Conservation (phyloP, 2,888 invertebrate species). For the Poecilobothrus nobilitatus region DNA sequence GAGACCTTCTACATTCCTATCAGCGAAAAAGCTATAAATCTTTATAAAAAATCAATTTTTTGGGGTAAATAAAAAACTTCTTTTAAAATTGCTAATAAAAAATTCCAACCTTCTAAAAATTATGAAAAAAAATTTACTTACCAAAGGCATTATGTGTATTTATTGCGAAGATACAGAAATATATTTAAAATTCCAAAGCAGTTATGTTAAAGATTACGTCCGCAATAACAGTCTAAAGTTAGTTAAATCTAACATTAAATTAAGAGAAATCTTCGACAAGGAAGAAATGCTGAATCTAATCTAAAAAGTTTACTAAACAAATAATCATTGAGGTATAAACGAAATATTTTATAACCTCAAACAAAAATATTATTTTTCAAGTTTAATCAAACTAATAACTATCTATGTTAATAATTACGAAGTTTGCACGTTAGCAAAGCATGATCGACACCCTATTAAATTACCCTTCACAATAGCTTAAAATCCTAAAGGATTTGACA, state of each 20-base stretch:
- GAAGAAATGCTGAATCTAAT: slow-evolving; percentile 9
- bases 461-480: slow-evolving; percentile 11
- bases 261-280: slow-evolving; percentile 8
- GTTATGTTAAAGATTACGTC: background rate
- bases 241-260: slow-evolving; percentile 14
- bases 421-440: slow-evolving; percentile 12
- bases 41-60: slow-evolving; percentile 14
- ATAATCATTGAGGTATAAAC: slow-evolving; percentile 13
- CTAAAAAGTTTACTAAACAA: slow-evolving; percentile 4
- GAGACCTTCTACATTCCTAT: background rate
- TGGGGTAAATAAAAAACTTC: background rate
- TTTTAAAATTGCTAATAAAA: slow-evolving; percentile 1
- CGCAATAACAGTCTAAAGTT: slow-evolving; percentile 13
- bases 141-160: too few relatives aligned
- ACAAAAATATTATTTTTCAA: slow-evolving; percentile 5
- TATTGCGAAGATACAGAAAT: background rate
- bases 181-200: background rate
- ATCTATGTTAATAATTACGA: slow-evolving; percentile 13
- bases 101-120: background rate
- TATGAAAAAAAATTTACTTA: slow-evolving; percentile 11
- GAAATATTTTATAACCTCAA: slow-evolving; percentile 9
- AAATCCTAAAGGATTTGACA: too few relatives aligned
- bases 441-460: slow-evolving; percentile 12
- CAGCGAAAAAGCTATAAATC: slow-evolving; percentile 13
- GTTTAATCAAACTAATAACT: background rate